Evolutionary conservation across 2,113 vertebrate species (phyloP).

Genomic region (Chascanopsetta lugubris): DNA sequence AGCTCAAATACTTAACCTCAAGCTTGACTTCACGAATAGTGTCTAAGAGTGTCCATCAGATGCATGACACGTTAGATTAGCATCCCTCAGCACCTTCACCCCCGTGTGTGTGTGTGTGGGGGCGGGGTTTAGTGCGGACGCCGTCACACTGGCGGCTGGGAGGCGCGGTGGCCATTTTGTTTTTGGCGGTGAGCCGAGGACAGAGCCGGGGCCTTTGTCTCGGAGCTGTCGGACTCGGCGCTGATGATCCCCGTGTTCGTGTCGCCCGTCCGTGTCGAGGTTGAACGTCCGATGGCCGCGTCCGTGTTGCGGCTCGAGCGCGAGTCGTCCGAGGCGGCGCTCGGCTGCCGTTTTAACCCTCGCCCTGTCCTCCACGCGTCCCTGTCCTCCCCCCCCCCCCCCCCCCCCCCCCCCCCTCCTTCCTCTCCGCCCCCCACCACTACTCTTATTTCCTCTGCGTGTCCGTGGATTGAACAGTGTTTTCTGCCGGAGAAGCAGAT

Average conservation of each 20-base stretch:
- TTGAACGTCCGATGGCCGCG: conserved; percentile 34
- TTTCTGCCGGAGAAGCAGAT: neutral
- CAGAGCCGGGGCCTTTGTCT: conserved; percentile 22
- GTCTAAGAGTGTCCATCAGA: no score
- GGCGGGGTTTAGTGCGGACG: conserved; percentile 1
- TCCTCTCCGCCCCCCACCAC: no score
- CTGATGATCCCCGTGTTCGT: conserved; percentile 49
- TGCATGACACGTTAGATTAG: no score
- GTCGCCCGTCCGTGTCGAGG: conserved; percentile 40
- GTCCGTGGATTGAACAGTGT: no score
- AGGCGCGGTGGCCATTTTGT: conserved; percentile 1
- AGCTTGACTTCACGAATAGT: no score
- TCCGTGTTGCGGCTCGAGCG: conserved; percentile 11
- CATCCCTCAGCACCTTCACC: no score
- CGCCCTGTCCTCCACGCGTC: neutral
- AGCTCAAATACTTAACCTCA: no score
- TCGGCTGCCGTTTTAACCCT: conserved; percentile 11
- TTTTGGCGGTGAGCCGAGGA: conserved; percentile 26
- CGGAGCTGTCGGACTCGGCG: conserved; percentile 38
- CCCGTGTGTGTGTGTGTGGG: neutral
- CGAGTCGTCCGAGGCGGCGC: conserved; percentile 7
- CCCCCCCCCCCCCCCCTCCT: no score
- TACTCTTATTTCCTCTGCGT: neutral
- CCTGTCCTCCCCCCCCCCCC: no score
- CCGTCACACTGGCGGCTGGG: conserved; percentile 16